Evolutionary conservation across 2,113 vertebrate species (phyloP).

Genomic region (Phaethornis superciliosus): DNA sequence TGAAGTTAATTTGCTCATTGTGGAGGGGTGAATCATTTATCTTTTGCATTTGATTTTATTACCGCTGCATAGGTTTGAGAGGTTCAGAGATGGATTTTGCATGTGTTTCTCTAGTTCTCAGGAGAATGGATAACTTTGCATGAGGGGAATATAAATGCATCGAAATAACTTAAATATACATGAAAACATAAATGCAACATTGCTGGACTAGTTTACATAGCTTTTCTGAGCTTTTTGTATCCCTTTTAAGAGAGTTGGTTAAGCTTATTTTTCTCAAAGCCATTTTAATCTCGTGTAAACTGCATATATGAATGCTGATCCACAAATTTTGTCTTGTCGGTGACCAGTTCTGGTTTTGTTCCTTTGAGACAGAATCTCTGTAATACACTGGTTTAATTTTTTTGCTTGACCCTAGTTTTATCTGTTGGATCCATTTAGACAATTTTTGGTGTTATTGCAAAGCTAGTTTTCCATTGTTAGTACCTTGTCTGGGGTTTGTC

Average conservation of each 20-base stretch:
- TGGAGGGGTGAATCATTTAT: not conserved
- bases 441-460: not conserved
- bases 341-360: not conserved
- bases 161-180: not conserved
- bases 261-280: not conserved
- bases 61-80: not conserved
- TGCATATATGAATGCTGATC: not conserved
- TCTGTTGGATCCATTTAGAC: not conserved
- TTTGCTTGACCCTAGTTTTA: not conserved
- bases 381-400: rapidly evolving
- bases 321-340: not conserved
- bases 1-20: not conserved
- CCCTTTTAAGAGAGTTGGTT: not conserved
- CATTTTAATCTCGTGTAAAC: not conserved
- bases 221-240: not conserved
- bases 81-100: not conserved
- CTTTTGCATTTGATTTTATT: not conserved
- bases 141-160: not conserved
- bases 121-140: not conserved
- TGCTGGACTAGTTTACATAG: not conserved
- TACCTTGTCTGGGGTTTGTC: slow-evolving; percentile 11
- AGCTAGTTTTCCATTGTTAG: not conserved
- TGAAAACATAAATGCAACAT: not conserved
- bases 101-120: not conserved
- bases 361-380: not conserved